Evolutionary conservation across 2,797 vertebrate species (phyloP), one percentile per base, ranked within the genome.

Genomic region (Botia kubotai): DNA sequence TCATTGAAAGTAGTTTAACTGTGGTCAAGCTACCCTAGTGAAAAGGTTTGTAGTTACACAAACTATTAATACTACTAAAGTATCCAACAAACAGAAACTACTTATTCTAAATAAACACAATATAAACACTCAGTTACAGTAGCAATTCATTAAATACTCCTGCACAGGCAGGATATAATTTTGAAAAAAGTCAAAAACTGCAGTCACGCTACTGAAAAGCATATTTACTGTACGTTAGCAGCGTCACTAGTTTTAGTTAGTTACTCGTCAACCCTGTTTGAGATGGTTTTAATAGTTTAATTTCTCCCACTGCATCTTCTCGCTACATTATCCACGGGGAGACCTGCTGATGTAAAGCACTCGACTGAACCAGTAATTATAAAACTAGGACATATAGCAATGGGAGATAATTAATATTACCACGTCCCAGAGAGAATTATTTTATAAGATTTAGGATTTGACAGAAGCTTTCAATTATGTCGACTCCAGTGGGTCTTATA

Each of bases 351-450:
- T 90, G 90, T 92, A 91, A 94, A 93, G 92, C 92, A 94, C 93
- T 94, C 93, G 93, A 93, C 89, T 91, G 88, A 91, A 95, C 92
- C 94, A 95, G 94, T 95, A 95, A 95, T 95, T 95, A 94, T 94
- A 93, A 94, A 95, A 94, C 92, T 95, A 94, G 94, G 94, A 92
- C 94, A 95, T 93, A 93, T 92, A 93, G 93, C 93, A 93, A 90
- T 89, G 93, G 94, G 94, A 95, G 93, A 92, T 93, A 94, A 94
- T 94, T 94, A 94, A 94, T 92, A 89, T 91, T 92, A 93, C 91
- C 81, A 83, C 76, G 84, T 94, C 91, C 93, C 92, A 90, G 85
- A 83, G 92, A 93, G 93, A 91, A n/a, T 77, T 85, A 83, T 92
- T 90, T 92, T 86, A 80, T 79, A 73, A 83, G 84, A 89, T 86